phyloP scores from a whole-genome alignment of 2,113 vertebrate genomes.

The Actinemys pallida region DNA sequence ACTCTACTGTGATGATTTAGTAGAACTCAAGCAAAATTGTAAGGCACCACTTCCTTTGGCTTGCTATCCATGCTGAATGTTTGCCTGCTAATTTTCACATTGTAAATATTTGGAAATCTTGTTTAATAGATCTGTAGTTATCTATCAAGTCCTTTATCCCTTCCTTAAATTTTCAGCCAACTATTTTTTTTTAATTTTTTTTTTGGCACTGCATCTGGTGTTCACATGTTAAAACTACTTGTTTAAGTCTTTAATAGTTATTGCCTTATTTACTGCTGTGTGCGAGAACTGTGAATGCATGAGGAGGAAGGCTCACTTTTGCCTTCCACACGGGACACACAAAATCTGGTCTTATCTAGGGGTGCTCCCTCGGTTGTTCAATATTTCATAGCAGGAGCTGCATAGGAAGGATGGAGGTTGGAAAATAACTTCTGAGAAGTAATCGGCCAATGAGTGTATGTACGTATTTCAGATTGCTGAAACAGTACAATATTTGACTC shows the following conservation, averaged over 20 bases:
- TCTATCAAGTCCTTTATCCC: background rate
- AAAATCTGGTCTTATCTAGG: rapidly evolving
- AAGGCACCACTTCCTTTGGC: no score
- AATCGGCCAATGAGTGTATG: rapidly evolving
- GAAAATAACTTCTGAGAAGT: background rate
- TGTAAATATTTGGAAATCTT: background rate
- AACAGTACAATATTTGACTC: background rate
- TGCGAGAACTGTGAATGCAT: background rate
- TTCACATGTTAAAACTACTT: no score
- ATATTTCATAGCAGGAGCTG: background rate
- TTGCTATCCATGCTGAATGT: background rate
- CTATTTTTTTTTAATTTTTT: no score
- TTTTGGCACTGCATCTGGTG: no score
- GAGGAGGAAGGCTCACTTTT: background rate
- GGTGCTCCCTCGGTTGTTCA: background rate
- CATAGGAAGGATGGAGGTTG: background rate
- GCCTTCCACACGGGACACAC: background rate
- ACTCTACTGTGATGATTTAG: no score
- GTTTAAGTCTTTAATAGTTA: background rate
- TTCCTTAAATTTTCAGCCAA: background rate
- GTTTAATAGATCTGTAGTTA: background rate
- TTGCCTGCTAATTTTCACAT: background rate
- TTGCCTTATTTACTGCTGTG: background rate
- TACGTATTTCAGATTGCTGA: background rate
- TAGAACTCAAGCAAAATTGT: no score